Percentiles rank a stretch among this genome's conserved stretches.
phyloP scores from a whole-genome alignment of 2,888 invertebrate species.

The Rapana venosa region DNA sequence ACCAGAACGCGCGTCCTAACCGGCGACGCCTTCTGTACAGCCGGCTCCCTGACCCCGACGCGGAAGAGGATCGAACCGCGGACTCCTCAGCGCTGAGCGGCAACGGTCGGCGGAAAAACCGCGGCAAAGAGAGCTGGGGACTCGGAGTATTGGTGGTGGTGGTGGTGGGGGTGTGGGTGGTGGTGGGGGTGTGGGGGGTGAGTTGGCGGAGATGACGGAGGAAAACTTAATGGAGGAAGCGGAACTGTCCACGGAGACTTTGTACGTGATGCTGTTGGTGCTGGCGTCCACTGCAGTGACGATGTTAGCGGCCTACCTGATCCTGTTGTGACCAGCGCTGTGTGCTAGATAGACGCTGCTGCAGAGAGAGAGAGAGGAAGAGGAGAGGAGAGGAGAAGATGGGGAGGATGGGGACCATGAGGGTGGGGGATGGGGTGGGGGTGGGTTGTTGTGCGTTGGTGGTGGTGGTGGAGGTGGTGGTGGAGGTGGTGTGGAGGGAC shows the following conservation, averaged over 20 bases:
- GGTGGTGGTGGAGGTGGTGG: no score
- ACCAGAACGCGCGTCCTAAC: conserved; percentile 36
- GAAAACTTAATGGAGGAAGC: conserved; percentile 23
- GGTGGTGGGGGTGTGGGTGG: background rate
- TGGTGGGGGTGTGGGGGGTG: background rate
- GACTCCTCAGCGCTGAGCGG: background rate
- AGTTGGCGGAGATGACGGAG: background rate
- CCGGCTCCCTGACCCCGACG: background rate
- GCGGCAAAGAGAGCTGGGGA: background rate
- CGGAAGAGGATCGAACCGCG: background rate
- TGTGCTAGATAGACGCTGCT: no score
- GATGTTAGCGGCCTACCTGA: conserved; percentile 36
- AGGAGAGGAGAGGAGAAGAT: no score
- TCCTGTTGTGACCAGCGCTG: background rate
- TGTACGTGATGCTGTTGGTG: conserved; percentile 36
- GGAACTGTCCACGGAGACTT: conserved; percentile 39
- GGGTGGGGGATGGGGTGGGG: background rate
- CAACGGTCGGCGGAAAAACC: conserved; percentile 24
- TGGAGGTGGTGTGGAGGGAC: no score
- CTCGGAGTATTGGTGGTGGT: background rate
- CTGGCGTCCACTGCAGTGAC: conserved; percentile 31
- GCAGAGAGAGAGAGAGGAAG: no score
- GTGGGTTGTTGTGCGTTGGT: no score
- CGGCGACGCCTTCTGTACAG: conserved; percentile 24
- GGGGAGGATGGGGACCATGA: background rate